Conservation (phyloP, 1,140 invertebrate species). For the Mamestra configurata region DNA sequence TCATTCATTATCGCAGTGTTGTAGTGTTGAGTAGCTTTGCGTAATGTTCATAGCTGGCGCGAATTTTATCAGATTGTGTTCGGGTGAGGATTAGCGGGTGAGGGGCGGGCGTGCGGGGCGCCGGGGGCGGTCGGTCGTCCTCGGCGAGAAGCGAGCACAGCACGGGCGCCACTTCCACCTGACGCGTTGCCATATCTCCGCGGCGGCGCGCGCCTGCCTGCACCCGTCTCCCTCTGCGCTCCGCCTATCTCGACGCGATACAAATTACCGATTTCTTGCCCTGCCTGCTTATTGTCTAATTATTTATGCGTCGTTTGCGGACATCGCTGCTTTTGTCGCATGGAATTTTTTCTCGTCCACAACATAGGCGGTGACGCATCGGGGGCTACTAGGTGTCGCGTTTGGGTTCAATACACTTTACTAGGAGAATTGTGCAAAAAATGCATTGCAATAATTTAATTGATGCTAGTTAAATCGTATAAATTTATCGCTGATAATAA, state of each 20-base stretch:
- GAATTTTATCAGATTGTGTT: constrained; percentile 88
- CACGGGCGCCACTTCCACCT: constrained; percentile 86
- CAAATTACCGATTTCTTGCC: constrained; percentile 84
- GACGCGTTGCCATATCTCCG: constrained; percentile 87
- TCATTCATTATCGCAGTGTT: constrained; percentile 84
- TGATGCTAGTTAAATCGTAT: constrained; percentile 2
- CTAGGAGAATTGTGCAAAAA: constrained; percentile 45
- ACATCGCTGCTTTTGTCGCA: constrained; percentile 77
- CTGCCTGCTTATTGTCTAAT: constrained; percentile 86
- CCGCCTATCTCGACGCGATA: constrained; percentile 82
- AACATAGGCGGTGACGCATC: constrained; percentile 78
- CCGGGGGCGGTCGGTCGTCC: constrained; percentile 87
- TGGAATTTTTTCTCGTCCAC: constrained; percentile 77
- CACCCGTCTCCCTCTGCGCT: constrained; percentile 82
- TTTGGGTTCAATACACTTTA: constrained; percentile 83
- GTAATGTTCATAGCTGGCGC: constrained; percentile 87
- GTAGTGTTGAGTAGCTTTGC: constrained; percentile 85
- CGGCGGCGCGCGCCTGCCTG: constrained; percentile 74
- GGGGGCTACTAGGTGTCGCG: constrained; percentile 75
- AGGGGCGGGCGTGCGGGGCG: constrained; percentile 59
- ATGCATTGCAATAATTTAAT: constrained; percentile 39
- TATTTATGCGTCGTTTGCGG: constrained; percentile 83
- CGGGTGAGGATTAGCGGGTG: constrained; percentile 84
- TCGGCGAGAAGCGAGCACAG: constrained; percentile 87
- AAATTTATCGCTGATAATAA: constrained; percentile 40